These are phyloP conservation scores for Colistium nudipinnis DNA, from an alignment of 2,113 vertebrate genomes.

Conservation along the genomic window DNA sequence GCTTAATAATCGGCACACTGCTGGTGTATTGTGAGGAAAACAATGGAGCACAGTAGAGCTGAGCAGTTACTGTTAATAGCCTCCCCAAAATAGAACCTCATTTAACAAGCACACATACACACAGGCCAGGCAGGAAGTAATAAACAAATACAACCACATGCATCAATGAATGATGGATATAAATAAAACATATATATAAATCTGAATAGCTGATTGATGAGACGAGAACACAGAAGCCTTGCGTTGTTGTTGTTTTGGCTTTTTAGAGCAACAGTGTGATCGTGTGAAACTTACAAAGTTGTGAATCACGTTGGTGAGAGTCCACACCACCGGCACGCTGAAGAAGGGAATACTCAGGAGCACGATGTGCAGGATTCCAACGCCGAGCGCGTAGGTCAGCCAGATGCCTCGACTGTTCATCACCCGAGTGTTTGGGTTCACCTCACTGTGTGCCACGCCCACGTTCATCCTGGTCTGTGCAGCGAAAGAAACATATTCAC, in stretches of 20 bases:
- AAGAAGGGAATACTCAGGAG: constrained; percentile 98
- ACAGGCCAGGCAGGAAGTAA: background rate
- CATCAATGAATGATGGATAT: no score
- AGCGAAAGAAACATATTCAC: constrained; percentile 23
- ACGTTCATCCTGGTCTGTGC: constrained; percentile 90
- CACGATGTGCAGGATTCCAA: constrained; percentile 96
- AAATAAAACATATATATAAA: background rate
- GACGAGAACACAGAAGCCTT: no score
- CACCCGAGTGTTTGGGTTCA: constrained; percentile 96
- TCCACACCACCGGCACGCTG: constrained; percentile 96
- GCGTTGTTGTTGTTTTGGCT: background rate
- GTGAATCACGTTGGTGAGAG: constrained; percentile 96
- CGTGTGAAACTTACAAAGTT: constrained; percentile 91
- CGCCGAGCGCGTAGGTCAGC: constrained; percentile 93
- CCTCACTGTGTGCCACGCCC: constrained; percentile 97
- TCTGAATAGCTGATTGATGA: background rate
- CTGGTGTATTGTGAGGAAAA: constrained; percentile 55
- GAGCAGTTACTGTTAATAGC: constrained; percentile 51
- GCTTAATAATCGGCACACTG: constrained; percentile 32
- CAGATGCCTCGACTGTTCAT: constrained; percentile 99
- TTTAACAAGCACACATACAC: constrained; percentile 25
- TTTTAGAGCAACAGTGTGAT: background rate
- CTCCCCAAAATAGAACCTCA: constrained; percentile 31
- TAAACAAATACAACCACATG: background rate
- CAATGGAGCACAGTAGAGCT: constrained; percentile 54